A percentile compares a stretch with the other conserved stretches of the same genome.
phyloP scores from a whole-genome alignment of 1,140 invertebrate genomes.

The Asbolus verrucosus region DNA sequence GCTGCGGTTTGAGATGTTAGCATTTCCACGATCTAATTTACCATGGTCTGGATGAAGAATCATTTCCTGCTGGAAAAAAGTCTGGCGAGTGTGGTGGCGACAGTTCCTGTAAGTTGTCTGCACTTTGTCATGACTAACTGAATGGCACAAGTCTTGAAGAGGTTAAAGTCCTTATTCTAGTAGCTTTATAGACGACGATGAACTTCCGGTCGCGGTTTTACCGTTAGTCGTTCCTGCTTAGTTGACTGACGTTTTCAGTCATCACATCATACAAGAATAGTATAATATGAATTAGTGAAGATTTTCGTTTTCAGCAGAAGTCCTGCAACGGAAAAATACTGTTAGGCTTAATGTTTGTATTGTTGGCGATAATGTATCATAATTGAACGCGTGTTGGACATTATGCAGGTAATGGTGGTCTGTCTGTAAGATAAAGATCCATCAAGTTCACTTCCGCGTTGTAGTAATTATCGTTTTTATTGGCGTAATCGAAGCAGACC shows the following conservation, averaged over 20 bases:
- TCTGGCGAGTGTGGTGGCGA: conserved; percentile 8
- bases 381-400: not conserved
- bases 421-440: too few species aligned
- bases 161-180: conserved; percentile 62
- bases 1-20: too few species aligned
- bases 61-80: conserved; percentile 14
- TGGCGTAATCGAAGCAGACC: conserved; percentile 20
- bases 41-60: too few species aligned
- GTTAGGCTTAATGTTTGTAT: conserved; percentile 33
- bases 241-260: conserved; percentile 8
- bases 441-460: conserved; percentile 29
- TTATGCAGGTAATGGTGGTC: conserved; percentile 34
- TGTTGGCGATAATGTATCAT: not conserved
- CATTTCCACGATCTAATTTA: too few species aligned
- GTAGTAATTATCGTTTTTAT: conserved; percentile 20
- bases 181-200: conserved; percentile 58
- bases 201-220: conserved; percentile 61
- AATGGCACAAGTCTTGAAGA: conserved; percentile 60
- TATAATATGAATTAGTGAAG: too few species aligned
- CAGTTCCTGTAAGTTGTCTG: conserved; percentile 29
- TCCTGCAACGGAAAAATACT: not conserved
- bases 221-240: conserved; percentile 53
- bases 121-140: conserved; percentile 55
- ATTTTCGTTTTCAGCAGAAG: conserved; percentile 25
- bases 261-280: not conserved